Evolutionary conservation across 2,113 vertebrate species (phyloP).

Genomic region (Petroica traversi): DNA sequence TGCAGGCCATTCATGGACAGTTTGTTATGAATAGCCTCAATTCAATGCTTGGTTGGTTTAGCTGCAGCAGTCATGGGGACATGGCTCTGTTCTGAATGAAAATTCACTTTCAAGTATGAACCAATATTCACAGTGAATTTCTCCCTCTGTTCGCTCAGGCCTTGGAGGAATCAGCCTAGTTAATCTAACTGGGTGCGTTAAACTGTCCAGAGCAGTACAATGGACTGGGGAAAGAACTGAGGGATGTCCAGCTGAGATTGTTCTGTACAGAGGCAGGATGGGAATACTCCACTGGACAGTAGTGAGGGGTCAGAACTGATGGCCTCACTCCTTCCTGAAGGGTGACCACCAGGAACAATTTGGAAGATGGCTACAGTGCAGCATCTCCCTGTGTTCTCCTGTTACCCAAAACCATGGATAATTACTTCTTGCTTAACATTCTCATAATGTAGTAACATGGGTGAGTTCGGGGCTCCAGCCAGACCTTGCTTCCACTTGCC

Average conservation of each 20-base stretch:
- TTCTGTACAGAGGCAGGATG: not conserved
- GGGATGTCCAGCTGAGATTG: not conserved
- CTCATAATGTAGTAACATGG: not conserved
- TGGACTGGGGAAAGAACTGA: not conserved
- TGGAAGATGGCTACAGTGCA: not conserved
- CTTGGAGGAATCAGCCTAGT: not conserved
- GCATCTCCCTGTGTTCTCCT: not conserved
- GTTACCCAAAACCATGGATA: not conserved
- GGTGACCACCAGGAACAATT: not conserved
- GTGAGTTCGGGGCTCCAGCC: not conserved
- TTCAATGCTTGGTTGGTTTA: constrained; percentile 63
- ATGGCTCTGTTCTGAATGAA: constrained; percentile 16
- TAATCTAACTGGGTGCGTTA: not conserved
- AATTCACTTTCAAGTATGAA: constrained; percentile 36
- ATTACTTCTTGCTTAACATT: not conserved
- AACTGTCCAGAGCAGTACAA: not conserved
- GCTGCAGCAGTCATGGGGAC: constrained; percentile 21
- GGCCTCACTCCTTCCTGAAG: not conserved
- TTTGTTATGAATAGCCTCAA: constrained; percentile 60
- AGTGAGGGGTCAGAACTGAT: not conserved
- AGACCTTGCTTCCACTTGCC: not conserved
- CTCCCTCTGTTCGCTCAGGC: not conserved
- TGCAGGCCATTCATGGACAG: constrained; percentile 51
- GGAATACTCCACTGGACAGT: not conserved
- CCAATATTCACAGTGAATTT: constrained; percentile 8